Conservation (phyloP, 2,797 vertebrate species). For the Kryptopterus vitreolus region DNA sequence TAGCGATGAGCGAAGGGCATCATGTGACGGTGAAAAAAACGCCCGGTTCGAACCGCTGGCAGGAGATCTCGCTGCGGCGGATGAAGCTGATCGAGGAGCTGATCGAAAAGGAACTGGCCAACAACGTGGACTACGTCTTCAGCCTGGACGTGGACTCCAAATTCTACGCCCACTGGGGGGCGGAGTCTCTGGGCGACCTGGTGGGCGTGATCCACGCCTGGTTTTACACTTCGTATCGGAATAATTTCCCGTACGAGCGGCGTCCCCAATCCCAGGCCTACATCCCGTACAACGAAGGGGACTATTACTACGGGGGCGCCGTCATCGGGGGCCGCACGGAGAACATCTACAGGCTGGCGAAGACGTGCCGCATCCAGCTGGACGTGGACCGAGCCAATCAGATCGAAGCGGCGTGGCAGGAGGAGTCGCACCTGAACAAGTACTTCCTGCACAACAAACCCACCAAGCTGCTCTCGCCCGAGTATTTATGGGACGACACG, state of each 20-base stretch:
- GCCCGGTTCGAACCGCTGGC: conserved; percentile 56
- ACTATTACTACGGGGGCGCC: conserved; percentile 77
- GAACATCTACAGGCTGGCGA: conserved; percentile 68
- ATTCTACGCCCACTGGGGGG: conserved; percentile 67
- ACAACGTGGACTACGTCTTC: conserved; percentile 63
- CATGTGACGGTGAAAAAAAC: conserved; percentile 17
- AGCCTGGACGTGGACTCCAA: conserved; percentile 66
- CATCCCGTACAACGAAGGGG: conserved; percentile 70
- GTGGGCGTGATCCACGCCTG: conserved; percentile 74
- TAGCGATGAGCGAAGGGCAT: conserved; percentile 35
- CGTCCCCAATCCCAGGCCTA: conserved; percentile 66
- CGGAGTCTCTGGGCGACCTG: conserved; percentile 69
- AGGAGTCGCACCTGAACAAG: conserved; percentile 81
- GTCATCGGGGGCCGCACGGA: conserved; percentile 72
- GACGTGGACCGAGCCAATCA: conserved; percentile 71
- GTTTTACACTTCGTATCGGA: conserved; percentile 59
- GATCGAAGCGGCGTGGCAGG: conserved; percentile 77
- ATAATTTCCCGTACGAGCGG: conserved; percentile 74
- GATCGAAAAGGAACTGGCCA: conserved; percentile 54
- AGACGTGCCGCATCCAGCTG: conserved; percentile 68
- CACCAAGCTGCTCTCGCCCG: too few relatives aligned
- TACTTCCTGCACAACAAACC: too few relatives aligned
- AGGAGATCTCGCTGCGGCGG: conserved; percentile 64
- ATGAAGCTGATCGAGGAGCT: conserved; percentile 66
- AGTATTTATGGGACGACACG: conserved; percentile 61